Base-by-base conservation (phyloP, 1,140 invertebrate genomes). In the Ericerus pela region DNA sequence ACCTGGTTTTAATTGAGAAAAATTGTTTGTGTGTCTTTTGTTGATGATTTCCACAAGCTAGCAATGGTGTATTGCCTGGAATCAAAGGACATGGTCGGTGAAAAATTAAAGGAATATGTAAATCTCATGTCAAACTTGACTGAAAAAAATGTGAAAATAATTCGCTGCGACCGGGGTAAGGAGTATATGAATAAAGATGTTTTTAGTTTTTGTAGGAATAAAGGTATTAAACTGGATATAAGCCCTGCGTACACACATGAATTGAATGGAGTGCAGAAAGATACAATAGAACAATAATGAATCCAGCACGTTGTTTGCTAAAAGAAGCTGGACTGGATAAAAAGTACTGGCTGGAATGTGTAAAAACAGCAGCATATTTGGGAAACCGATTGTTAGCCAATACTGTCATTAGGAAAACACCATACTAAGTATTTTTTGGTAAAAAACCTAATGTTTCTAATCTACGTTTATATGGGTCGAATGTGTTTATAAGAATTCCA, bases 1-100 rank as follows among this genome's bases (percentile, higher is more conserved):
- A 3, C 16, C 55, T 14, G 47, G 61, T n/a, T 37, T 37, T 31
- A 57, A n/a, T n/a, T 62, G 27, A 60, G 59, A 31, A 58, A 61
- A 55, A 60, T 53, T n/a, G 67, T 65, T 43, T 62, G 62, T 47
- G 55, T 64, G 2, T 58, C 59, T 0, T 63, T 66, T 53, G 62
- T 66, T 12, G 65, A 67, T 47, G 63, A 68, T 51, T 68, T 54
- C 30, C 61, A 60, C 4, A 59, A 66, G 56, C 63, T 61, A 29
- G 59, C 54, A 10, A 54, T 38, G 64, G 38, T 41, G 53, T 22
- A 22, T 66, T 10, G 43, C 58, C 47, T 20, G 26, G n/a, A 66
- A 66, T 58, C 47, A 51, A 27, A 61, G 63, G 57, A 60, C 62
- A 2, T 51, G 43, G n/a, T n/a, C n/a, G n/a, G n/a, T 36, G 29